Percentiles rank a stretch among this genome's conserved stretches.
phyloP scores from a whole-genome alignment of 2,888 invertebrate genomes.

The Phoenoteleia sp. region DNA sequence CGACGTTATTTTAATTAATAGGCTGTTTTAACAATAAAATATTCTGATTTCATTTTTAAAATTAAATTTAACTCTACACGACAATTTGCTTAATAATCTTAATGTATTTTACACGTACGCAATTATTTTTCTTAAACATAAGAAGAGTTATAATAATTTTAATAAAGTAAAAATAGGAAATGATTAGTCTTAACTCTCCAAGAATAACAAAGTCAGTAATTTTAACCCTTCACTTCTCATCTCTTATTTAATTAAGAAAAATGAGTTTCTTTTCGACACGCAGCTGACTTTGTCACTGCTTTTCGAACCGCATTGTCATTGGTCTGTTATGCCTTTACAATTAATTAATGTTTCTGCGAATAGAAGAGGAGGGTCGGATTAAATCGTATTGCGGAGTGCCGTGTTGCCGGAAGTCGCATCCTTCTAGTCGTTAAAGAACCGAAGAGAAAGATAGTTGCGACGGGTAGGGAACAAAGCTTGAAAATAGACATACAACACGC shows the following conservation, averaged over 20 bases:
- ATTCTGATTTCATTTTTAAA: too few relatives aligned
- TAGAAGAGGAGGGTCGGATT: slow-evolving; percentile 19
- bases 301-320: slow-evolving; percentile 46
- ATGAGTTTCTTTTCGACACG: neutral
- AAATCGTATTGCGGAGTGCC: slow-evolving; percentile 34
- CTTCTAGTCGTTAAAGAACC: slow-evolving; percentile 50
- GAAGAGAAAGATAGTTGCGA: slow-evolving; percentile 52
- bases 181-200: too few relatives aligned
- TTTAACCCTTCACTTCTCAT: neutral
- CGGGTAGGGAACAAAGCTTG: slow-evolving; percentile 48
- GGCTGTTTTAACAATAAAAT: too few relatives aligned
- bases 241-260: slow-evolving; percentile 35
- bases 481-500: slow-evolving; percentile 66
- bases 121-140: too few relatives aligned
- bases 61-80: too few relatives aligned
- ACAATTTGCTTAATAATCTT: too few relatives aligned
- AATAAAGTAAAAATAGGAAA: too few relatives aligned
- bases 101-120: too few relatives aligned
- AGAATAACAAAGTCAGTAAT: too few relatives aligned
- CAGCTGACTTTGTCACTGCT: neutral
- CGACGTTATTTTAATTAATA: too few relatives aligned
- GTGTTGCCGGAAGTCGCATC: slow-evolving; percentile 70
- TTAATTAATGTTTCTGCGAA: slow-evolving; percentile 54
- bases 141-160: too few relatives aligned
- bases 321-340: slow-evolving; percentile 41